Conservation (phyloP, 2,797 vertebrate genomes). For the Paedocypris micromegethes region DNA sequence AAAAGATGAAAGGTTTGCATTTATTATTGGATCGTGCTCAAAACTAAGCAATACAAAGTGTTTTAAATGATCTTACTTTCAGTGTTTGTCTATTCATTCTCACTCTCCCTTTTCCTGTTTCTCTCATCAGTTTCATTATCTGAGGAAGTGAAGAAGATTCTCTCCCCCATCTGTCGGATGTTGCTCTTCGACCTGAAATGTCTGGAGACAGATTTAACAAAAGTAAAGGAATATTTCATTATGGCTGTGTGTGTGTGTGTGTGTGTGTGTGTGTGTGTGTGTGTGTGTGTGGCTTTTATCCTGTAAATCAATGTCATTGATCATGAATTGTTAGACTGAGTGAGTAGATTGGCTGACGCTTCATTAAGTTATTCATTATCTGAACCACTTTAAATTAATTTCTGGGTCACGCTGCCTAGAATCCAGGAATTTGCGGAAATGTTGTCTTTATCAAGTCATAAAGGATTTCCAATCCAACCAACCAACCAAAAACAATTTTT, state of each 20-base stretch:
- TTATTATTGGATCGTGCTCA: not conserved
- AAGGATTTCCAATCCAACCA: too few species aligned
- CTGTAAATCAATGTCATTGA: not conserved
- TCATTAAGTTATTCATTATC: too few species aligned
- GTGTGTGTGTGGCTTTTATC: conserved; percentile 5
- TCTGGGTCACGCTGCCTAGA: too few species aligned
- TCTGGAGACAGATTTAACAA: conserved; percentile 48
- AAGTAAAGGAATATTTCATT: conserved; percentile 48
- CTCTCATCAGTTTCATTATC: conserved; percentile 4
- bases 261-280: conserved; percentile 10
- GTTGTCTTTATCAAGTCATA: too few species aligned
- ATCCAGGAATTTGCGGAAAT: too few species aligned
- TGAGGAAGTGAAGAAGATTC: not conserved
- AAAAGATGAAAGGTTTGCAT: too few species aligned
- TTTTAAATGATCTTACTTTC: not conserved
- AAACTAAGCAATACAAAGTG: too few species aligned
- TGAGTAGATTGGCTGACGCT: too few species aligned
- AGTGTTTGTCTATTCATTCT: not conserved
- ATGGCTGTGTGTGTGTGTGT: conserved; percentile 33
- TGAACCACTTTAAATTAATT: too few species aligned
- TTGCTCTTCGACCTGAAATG: conserved; percentile 38
- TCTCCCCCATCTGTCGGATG: conserved; percentile 14
- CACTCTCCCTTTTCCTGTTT: conserved; percentile 6
- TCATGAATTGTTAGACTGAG: too few species aligned
- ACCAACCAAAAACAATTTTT: too few species aligned